Evolutionary conservation across 1,140 invertebrate species (phyloP).

Genomic region (Odontomachus brunneus): DNA sequence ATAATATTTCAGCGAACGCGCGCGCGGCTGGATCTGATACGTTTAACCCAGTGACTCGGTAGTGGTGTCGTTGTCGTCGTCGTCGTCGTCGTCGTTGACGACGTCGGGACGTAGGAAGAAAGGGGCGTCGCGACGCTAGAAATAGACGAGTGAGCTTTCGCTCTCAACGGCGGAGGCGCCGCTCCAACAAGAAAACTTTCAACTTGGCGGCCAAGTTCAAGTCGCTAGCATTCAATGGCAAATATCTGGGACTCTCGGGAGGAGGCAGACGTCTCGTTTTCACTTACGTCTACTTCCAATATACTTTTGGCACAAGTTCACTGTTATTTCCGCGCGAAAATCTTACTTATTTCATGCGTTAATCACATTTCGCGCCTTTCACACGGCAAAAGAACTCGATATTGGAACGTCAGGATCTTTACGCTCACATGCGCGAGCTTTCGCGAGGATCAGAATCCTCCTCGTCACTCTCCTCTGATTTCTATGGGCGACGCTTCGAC

Average conservation of each 20-base stretch:
- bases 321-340: neutral
- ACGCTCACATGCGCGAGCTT: slow-evolving; percentile 1
- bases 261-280: slow-evolving; percentile 40
- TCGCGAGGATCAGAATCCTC: slow-evolving; percentile 41
- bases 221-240: slow-evolving; percentile 72
- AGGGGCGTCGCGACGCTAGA: slow-evolving; percentile 79
- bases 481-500: slow-evolving; percentile 52
- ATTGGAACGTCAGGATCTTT: neutral
- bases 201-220: slow-evolving; percentile 84
- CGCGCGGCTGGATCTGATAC: slow-evolving; percentile 63
- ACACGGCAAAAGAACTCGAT: neutral
- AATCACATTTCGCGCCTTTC: neutral
- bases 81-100: slow-evolving; percentile 52
- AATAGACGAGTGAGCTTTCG: slow-evolving; percentile 82
- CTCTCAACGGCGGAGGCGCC: slow-evolving; percentile 78
- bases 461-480: slow-evolving; percentile 15
- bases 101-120: slow-evolving; percentile 76
- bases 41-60: slow-evolving; percentile 80
- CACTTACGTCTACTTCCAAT: neutral
- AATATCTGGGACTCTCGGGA: slow-evolving; percentile 70
- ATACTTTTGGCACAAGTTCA: neutral
- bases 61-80: slow-evolving; percentile 24
- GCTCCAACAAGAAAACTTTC: slow-evolving; percentile 81
- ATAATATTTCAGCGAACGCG: slow-evolving; percentile 60
- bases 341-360: neutral